Evolutionary conservation across 2,888 invertebrate species (phyloP), one percentile per base, ranked within the genome.

Genomic region (Tetanocera ferruginea): DNA sequence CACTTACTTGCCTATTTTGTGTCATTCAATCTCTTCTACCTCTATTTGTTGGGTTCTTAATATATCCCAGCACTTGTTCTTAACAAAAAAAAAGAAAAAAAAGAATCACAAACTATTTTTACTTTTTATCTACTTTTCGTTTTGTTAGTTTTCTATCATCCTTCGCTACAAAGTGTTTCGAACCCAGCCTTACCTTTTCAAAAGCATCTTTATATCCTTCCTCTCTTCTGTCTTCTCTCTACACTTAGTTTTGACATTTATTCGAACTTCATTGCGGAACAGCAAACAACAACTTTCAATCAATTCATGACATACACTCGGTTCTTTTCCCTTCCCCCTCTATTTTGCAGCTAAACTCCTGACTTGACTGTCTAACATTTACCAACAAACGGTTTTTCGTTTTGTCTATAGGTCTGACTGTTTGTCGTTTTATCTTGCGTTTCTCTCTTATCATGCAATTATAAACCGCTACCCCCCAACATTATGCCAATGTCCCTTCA

Each of bases 391-490:
- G 43, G 43, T 43, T 43, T 43, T 4, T 4, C 14, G 34, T 49
- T n/a, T 49, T 8, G 5, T 55, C 64, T 25, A 55, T 77, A 37
- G 25, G 60, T 74, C 37, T 69, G 74, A 60, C 34, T 57, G 57
- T 74, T 66, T 60, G 73, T 67, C 51, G 55, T 52, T 57, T n/a
- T 25, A 51, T 51, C 25, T 67, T 37, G 5, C 75, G 70, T 74
- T 64, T 80, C 76, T 74, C 78, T 77, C 76, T 81, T 81, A 75
- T 82, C 83, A 81, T 85, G 80, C 84, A 85, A 85, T 85, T 85
- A 84, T 83, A 86, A 82, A 82, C 81, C 81, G 14, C 43, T 25
- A 62, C 34, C 28, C 9, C 49, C 28, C 9, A 25, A 51, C 81
- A 76, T 64, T 23, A 66, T 23, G 9, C 34, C 43, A n/a, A n/a